Evolutionary conservation across 2,888 invertebrate species (phyloP), one percentile per base, ranked within the genome.

Genomic region (Phalangium opilio): DNA sequence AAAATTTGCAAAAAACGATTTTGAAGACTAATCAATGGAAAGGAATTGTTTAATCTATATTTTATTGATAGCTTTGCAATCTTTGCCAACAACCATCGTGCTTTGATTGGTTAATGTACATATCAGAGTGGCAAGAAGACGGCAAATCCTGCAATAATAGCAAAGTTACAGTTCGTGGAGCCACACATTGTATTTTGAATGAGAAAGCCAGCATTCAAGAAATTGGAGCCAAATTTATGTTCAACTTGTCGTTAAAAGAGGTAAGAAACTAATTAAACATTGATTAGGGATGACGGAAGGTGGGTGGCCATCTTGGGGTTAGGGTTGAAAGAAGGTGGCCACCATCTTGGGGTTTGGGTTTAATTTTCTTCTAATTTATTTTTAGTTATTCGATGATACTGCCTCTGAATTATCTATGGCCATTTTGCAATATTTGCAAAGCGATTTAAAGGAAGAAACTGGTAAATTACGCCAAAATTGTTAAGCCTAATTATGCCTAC

Each of bases 211-310:
- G 48, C 4, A 75, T 89, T 58, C 83, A 83, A 63, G 82, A 84
- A 56, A 71, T 78, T 54, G 90, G 90, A 53, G 77, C 84, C 1
- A 85, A 86, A 59, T 80, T 90, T 55, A 76, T 90, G 59, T 81
- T 86, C 72, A 90, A 90, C 70, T 73, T 90, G 61, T 85, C 86
- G 66, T 81, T 83, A 75, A 89, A 87, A 80, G 89, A 90, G 81
- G 87, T 89, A 38, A 38, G n/a, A n/a, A n/a, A n/a, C n/a, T n/a
- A n/a, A n/a, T n/a, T n/a, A n/a, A n/a, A n/a, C n/a, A n/a, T n/a
- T n/a, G n/a, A n/a, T n/a, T n/a, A n/a, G n/a, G n/a, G n/a, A n/a
- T n/a, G n/a, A n/a, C n/a, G n/a, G n/a, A n/a, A n/a, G n/a, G n/a
- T n/a, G n/a, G n/a, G n/a, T n/a, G n/a, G n/a, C n/a, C n/a, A n/a